Percentiles rank a stretch among this genome's conserved stretches.
Conservation (phyloP, 2,113 vertebrate genomes). For the Lampris incognitus region DNA sequence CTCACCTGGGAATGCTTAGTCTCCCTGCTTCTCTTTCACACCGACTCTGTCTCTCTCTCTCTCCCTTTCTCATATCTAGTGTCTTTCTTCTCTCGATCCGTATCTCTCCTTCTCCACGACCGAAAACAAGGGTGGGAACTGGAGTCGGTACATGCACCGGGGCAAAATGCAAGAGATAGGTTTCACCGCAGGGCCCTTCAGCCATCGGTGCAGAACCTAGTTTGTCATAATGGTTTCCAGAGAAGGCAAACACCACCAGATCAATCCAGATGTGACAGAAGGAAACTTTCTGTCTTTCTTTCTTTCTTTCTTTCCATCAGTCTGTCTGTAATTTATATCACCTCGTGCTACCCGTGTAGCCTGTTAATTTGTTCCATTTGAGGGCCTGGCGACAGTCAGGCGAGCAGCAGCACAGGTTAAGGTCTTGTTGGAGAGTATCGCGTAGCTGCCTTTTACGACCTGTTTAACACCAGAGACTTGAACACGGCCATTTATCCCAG, state of each 20-base stretch:
- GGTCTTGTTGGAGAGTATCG: slow-evolving; percentile 72
- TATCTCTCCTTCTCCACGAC: slow-evolving; percentile 19
- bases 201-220: slow-evolving; percentile 39
- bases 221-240: slow-evolving; percentile 78
- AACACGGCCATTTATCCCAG: slow-evolving; percentile 67
- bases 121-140: slow-evolving; percentile 61
- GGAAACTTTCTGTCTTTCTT: slow-evolving; percentile 23
- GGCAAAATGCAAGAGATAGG: slow-evolving; percentile 49
- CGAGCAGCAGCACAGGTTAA: slow-evolving; percentile 65
- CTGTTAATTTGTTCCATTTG: slow-evolving; percentile 76
- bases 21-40: slow-evolving; percentile 43
- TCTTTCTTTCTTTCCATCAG: slow-evolving; percentile 18
- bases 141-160: slow-evolving; percentile 64
- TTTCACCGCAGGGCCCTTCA: slow-evolving; percentile 45
- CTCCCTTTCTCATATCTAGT: slow-evolving; percentile 56
- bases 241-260: slow-evolving; percentile 66
- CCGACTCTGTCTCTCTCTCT: slow-evolving; percentile 20
- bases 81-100: slow-evolving; percentile 33
- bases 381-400: slow-evolving; percentile 64
- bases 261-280: slow-evolving; percentile 58
- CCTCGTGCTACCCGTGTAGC: slow-evolving; percentile 61
- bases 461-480: slow-evolving; percentile 77
- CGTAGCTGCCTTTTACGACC: slow-evolving; percentile 76
- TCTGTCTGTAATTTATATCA: slow-evolving; percentile 62
- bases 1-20: slow-evolving; percentile 45